Conservation (phyloP, 1,140 invertebrate genomes). For the Pogonognathellus flavescens region DNA sequence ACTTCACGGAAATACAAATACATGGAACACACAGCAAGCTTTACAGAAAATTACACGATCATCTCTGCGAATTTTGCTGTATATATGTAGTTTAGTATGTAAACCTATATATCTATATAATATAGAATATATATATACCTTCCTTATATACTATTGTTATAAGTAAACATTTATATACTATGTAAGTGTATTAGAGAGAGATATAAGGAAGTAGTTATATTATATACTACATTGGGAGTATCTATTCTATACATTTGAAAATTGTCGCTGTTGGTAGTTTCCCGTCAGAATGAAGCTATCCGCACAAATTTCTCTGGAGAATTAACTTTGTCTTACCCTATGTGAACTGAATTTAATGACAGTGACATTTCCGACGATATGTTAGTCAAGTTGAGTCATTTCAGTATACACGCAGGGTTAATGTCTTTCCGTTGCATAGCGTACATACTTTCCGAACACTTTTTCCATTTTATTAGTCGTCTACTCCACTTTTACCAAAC, state of each 20-base stretch:
- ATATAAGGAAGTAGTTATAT: neutral
- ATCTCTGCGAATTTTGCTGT: no score
- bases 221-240: neutral
- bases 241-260: conserved; percentile 5
- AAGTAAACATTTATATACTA: neutral
- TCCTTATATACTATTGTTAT: neutral
- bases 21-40: no score
- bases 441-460: neutral
- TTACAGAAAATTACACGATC: no score
- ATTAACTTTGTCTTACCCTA: conserved; percentile 61
- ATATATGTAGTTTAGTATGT: no score
- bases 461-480: neutral
- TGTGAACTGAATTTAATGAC: conserved; percentile 63
- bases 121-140: neutral
- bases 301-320: conserved; percentile 61
- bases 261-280: conserved; percentile 25
- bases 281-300: conserved; percentile 47
- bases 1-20: no score
- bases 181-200: neutral
- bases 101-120: neutral
- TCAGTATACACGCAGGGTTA: neutral
- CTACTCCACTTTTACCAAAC: neutral
- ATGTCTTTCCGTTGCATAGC: neutral
- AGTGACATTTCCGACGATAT: conserved; percentile 56
- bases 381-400: conserved; percentile 32